phyloP scores from a whole-genome alignment of 2,888 invertebrate species.

The Toxonevra muliebris region DNA sequence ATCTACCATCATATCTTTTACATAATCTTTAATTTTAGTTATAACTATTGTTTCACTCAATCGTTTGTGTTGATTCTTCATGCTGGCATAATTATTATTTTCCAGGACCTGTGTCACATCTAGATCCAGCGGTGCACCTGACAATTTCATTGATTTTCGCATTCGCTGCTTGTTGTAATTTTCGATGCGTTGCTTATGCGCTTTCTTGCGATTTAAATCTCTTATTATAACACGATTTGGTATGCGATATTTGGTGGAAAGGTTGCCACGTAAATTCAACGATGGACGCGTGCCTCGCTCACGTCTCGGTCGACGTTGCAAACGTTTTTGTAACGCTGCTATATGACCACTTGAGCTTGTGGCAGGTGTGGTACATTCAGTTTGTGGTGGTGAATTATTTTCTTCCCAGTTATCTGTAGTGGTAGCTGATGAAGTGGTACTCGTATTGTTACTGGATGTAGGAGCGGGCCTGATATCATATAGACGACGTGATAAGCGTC shows the following conservation, averaged over 20 bases:
- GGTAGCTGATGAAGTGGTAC: constrained; percentile 8
- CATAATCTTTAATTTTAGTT: neutral
- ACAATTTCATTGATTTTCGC: constrained; percentile 17
- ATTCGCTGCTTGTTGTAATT: constrained; percentile 45
- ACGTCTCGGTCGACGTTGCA: constrained; percentile 31
- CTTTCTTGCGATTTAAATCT: constrained; percentile 43
- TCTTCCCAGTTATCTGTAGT: neutral
- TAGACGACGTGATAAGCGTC: constrained; percentile 14
- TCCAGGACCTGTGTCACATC: constrained; percentile 9
- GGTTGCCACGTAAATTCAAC: constrained; percentile 47
- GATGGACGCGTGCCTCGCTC: constrained; percentile 40
- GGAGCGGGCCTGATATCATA: neutral
- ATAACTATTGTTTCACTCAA: neutral
- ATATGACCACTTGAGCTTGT: constrained; percentile 35
- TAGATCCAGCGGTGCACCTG: neutral
- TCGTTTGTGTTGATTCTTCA: neutral
- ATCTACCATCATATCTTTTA: neutral
- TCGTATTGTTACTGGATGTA: neutral
- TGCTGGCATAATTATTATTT: constrained; percentile 17
- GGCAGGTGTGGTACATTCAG: neutral
- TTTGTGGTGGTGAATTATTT: neutral
- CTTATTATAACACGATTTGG: constrained; percentile 34
- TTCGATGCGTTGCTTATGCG: constrained; percentile 45
- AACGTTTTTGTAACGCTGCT: constrained; percentile 22
- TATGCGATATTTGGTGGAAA: constrained; percentile 47